These are phyloP conservation scores for Malurus cyaneus DNA, from an alignment of 2,113 vertebrate species.

Conservation along the genomic window DNA sequence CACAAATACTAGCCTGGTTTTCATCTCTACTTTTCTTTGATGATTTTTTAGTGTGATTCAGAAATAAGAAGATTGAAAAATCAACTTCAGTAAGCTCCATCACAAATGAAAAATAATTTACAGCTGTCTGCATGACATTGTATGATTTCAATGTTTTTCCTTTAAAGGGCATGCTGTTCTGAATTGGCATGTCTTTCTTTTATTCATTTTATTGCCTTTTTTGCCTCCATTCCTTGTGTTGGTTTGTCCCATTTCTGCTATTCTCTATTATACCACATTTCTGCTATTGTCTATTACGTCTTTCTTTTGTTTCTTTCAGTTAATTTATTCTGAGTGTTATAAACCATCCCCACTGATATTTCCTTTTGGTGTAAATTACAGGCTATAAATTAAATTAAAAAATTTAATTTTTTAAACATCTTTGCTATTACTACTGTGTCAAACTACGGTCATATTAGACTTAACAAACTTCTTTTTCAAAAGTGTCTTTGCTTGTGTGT, in stretches of 20 bases:
- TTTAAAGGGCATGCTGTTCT: background rate
- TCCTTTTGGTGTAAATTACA: background rate
- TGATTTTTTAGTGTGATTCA: background rate
- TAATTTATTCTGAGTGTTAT: background rate
- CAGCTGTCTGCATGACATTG: background rate
- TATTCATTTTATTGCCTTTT: background rate
- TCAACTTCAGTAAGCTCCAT: background rate
- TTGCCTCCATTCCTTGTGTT: background rate
- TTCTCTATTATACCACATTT: background rate
- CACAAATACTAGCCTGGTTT: background rate
- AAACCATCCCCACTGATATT: background rate
- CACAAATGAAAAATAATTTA: background rate
- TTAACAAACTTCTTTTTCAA: background rate
- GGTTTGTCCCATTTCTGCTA: background rate
- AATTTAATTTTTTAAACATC: background rate
- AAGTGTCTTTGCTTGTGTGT: background rate
- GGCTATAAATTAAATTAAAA: too few species aligned
- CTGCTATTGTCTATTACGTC: background rate
- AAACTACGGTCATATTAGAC: background rate
- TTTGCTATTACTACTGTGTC: background rate
- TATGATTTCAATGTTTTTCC: background rate
- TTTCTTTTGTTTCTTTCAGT: background rate
- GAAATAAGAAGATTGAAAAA: conserved; percentile 1
- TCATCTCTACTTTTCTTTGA: background rate
- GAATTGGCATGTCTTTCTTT: background rate